These are phyloP conservation scores for Linepithema humile DNA, from an alignment of 1,140 invertebrate species.

Conservation along the genomic window DNA sequence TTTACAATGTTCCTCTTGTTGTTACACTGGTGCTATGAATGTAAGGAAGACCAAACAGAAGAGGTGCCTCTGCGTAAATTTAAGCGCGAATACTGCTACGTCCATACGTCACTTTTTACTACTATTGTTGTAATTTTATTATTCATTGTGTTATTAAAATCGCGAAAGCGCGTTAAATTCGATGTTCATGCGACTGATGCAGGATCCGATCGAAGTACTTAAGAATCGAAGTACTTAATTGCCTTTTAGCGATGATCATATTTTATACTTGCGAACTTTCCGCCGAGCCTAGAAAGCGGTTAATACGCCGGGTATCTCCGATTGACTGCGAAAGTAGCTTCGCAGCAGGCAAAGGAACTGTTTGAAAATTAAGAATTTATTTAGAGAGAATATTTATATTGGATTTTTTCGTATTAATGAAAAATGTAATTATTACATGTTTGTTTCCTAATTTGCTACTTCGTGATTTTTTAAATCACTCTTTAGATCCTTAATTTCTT, in stretches of 20 bases:
- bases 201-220: not conserved
- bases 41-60: slow-evolving; percentile 7
- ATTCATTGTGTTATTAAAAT: not conserved
- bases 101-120: not conserved
- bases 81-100: not conserved
- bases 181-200: not conserved
- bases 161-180: not conserved
- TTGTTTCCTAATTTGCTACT: not conserved
- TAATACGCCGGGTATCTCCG: not conserved
- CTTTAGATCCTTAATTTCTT: not conserved
- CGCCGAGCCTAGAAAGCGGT: not conserved
- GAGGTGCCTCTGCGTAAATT: not conserved
- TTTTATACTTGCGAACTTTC: slow-evolving; percentile 23
- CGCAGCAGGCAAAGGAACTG: not conserved
- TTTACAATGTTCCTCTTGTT: slow-evolving; percentile 3
- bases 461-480: not conserved
- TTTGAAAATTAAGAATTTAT: not conserved
- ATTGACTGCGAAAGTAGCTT: not conserved
- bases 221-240: slow-evolving; percentile 28
- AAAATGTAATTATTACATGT: not conserved
- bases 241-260: not conserved
- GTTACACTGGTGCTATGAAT: slow-evolving; percentile 1
- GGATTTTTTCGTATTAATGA: not conserved
- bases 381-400: not conserved
- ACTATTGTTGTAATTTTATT: slow-evolving; percentile 6